Conservation (phyloP, 2,888 invertebrate genomes). For the Eristalis pertinax region DNA sequence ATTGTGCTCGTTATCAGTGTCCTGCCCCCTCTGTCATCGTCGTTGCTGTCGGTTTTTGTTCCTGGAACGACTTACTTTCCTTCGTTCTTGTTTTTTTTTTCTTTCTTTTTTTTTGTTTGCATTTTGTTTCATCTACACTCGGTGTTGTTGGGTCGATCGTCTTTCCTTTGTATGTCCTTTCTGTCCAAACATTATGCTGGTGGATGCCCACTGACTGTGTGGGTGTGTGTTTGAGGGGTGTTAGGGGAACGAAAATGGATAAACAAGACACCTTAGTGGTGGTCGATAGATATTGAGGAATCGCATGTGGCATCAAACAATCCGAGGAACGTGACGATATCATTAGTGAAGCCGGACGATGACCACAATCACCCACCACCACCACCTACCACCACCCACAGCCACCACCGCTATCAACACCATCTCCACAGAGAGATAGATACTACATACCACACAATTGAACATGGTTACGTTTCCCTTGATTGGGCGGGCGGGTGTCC, state of each 20-base stretch:
- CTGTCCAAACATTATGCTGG: slow-evolving; percentile 64
- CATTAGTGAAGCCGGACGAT: slow-evolving; percentile 55
- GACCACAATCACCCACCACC: slow-evolving; percentile 7
- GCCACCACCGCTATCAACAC: slow-evolving; percentile 27
- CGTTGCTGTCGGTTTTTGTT: slow-evolving; percentile 33
- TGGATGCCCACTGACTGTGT: not conserved
- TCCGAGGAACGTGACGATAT: slow-evolving; percentile 69
- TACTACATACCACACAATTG: not conserved
- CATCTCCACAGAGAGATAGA: not conserved
- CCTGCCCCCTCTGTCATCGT: slow-evolving; percentile 31
- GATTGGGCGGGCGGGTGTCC: slow-evolving; percentile 17
- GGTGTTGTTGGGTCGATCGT: not conserved
- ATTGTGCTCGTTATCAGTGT: slow-evolving; percentile 70
- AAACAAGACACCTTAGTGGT: slow-evolving; percentile 64
- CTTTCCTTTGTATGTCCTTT: slow-evolving; percentile 41
- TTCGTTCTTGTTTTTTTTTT: not conserved
- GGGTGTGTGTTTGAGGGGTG: not conserved
- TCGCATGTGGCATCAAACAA: slow-evolving; percentile 68
- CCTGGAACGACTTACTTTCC: slow-evolving; percentile 30
- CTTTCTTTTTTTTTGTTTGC: not conserved
- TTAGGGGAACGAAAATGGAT: slow-evolving; percentile 5
- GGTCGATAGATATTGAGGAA: slow-evolving; percentile 62
- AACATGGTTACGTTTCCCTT: slow-evolving; percentile 12
- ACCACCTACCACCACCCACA: not conserved
- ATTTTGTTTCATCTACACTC: slow-evolving; percentile 37